Base-by-base conservation (phyloP, 2,888 invertebrate species). In the Villa cingulata region DNA sequence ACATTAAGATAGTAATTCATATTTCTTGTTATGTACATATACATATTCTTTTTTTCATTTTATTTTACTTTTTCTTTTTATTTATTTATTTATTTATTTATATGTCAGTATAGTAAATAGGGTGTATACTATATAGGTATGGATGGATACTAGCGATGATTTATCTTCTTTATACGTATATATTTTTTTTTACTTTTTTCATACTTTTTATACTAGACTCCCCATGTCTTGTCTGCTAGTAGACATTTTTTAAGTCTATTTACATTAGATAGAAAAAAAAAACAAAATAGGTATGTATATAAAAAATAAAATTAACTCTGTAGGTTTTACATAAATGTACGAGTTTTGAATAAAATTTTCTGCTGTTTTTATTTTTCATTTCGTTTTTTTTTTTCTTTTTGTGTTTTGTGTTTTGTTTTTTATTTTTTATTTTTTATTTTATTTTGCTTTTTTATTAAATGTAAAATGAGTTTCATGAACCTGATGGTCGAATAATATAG, bases 381-480 rank as follows among this genome's bases (percentile, higher is more conserved):
- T 6, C 23, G 23, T 23, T 6, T 23, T 23, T 23, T 6, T 23
- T 23, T 23, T 6, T 23, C 5, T 23, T 6, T 42, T 42, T 42
- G 29, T 19, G 38, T 37, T 47, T n/a, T n/a, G n/a, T n/a, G n/a
- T n/a, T n/a, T n/a, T n/a, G n/a, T n/a, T n/a, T n/a, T n/a, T n/a
- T n/a, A n/a, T n/a, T n/a, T n/a, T n/a, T n/a, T n/a, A n/a, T n/a
- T n/a, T n/a, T n/a, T n/a, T n/a, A n/a, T n/a, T n/a, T n/a, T n/a
- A n/a, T n/a, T n/a, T n/a, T n/a, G n/a, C n/a, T n/a, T n/a, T n/a
- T n/a, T n/a, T n/a, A n/a, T n/a, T n/a, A n/a, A n/a, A n/a, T n/a
- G n/a, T 16, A 48, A 48, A 48, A 48, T 48, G 43, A 43, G 44
- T 48, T 48, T 48, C 43, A 43, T 48, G 48, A 48, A 48, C 48